These are phyloP conservation scores for Ditula angustiorana DNA, from an alignment of 2,888 invertebrate species.

Conservation along the genomic window DNA sequence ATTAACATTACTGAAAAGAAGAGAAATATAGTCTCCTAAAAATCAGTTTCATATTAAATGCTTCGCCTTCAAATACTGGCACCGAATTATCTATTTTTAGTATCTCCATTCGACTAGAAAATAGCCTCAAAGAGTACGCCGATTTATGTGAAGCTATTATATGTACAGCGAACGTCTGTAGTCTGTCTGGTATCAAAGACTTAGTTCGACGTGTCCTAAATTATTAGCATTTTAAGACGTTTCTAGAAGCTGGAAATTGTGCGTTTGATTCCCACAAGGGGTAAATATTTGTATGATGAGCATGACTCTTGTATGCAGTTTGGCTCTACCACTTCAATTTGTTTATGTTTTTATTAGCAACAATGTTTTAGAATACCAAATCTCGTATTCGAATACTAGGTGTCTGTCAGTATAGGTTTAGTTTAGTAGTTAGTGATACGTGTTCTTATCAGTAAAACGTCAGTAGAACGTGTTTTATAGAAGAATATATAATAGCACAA, in stretches of 20 bases:
- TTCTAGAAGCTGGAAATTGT: too few relatives aligned
- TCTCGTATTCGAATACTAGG: too few relatives aligned
- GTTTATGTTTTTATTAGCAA: not conserved
- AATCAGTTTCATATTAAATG: not conserved
- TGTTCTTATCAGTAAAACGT: too few relatives aligned
- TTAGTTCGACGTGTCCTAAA: not conserved
- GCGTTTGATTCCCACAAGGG: too few relatives aligned
- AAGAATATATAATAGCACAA: slow-evolving; percentile 6
- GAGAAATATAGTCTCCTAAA: not conserved
- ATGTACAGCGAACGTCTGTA: slow-evolving; percentile 2
- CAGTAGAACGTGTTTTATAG: not conserved
- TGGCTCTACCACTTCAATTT: too few relatives aligned
- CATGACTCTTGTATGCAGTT: too few relatives aligned
- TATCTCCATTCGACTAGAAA: slow-evolving; percentile 31
- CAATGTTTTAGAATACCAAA: not conserved
- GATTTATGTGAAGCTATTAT: slow-evolving; percentile 17
- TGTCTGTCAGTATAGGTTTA: too few relatives aligned
- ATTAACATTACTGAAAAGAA: too few relatives aligned
- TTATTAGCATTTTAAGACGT: not conserved
- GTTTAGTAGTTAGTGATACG: too few relatives aligned
- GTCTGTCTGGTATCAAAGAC: slow-evolving; percentile 3
- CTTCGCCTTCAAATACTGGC: slow-evolving; percentile 9
- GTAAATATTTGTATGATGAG: too few relatives aligned
- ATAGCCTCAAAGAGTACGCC: slow-evolving; percentile 31
- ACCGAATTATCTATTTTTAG: slow-evolving; percentile 32